These are phyloP conservation scores for Eptesicus fuscus DNA, from an alignment of 2,113 vertebrate species.

Conservation along the genomic window DNA sequence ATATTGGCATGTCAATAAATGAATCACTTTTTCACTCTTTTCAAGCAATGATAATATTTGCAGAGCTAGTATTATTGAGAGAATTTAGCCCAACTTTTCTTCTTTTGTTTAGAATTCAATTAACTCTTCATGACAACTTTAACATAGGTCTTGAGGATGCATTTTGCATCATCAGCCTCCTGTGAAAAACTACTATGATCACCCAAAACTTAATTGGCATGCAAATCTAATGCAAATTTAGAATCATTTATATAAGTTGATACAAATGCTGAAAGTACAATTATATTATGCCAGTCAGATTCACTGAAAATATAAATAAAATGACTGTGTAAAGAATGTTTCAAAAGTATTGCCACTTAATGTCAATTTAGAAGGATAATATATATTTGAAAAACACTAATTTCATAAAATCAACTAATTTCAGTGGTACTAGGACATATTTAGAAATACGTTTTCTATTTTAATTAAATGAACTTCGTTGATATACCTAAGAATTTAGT, in stretches of 20 bases:
- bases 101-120: background rate
- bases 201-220: background rate
- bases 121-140: background rate
- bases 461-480: background rate
- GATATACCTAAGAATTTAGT: background rate
- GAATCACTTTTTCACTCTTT: background rate
- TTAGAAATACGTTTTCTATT: background rate
- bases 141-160: background rate
- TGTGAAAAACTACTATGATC: background rate
- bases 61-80: background rate
- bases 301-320: constrained; percentile 1
- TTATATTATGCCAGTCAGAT: background rate
- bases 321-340: background rate
- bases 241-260: background rate
- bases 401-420: background rate
- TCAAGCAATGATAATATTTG: background rate
- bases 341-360: background rate
- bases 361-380: background rate
- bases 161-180: background rate
- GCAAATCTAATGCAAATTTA: background rate
- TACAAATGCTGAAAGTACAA: background rate
- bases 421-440: background rate
- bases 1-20: background rate
- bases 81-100: background rate
- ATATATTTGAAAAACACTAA: background rate